Evolutionary conservation across 2,888 invertebrate genomes (phyloP).

Genomic region (Lithophane ornitopus): DNA sequence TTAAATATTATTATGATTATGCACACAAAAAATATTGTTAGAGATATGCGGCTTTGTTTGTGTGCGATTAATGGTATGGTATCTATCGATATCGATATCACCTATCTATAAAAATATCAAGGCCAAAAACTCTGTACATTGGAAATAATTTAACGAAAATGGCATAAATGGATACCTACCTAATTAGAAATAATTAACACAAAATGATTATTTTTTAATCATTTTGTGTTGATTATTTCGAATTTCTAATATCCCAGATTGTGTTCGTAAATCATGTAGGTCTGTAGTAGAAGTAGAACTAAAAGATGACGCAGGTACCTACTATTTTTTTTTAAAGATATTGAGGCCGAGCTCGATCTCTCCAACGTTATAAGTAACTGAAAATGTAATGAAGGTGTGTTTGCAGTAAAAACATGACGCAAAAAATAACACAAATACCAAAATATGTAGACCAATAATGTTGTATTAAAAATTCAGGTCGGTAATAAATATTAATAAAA

Average conservation of each 20-base stretch:
- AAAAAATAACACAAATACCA: no score
- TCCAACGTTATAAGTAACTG: neutral
- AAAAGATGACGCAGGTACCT: neutral
- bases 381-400: neutral
- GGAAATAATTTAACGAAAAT: neutral
- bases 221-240: neutral
- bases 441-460: no score
- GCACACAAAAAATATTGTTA: neutral
- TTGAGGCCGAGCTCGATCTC: neutral
- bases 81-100: neutral
- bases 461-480: neutral
- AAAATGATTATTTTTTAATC: neutral
- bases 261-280: neutral
- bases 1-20: slow-evolving; percentile 10
- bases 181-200: no score
- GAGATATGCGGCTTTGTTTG: neutral
- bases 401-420: no score
- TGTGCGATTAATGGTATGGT: neutral
- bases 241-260: neutral
- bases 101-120: neutral
- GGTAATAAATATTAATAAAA: neutral
- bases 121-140: no score
- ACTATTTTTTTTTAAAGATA: neutral
- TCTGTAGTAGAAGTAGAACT: neutral
- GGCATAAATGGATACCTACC: neutral